These are phyloP conservation scores for Gordius sp. DNA, from an alignment of 2,888 invertebrate genomes.

Conservation along the genomic window DNA sequence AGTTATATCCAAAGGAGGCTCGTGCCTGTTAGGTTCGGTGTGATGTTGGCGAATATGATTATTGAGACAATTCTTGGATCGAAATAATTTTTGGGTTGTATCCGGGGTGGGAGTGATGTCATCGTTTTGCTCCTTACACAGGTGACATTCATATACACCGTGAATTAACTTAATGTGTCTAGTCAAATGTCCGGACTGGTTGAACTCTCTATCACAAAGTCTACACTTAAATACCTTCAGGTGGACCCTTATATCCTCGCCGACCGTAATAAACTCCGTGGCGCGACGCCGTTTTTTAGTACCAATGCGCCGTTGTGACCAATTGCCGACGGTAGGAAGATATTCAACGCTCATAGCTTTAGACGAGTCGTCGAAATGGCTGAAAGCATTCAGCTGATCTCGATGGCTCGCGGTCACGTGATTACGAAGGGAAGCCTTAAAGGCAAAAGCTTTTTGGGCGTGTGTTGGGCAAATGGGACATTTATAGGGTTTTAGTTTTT, in stretches of 20 bases:
- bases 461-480: background rate
- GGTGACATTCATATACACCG: too few relatives aligned
- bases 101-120: too few relatives aligned
- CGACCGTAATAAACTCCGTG: background rate
- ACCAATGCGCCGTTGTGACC: background rate
- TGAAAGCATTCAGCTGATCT: background rate
- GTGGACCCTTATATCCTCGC: background rate
- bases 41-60: too few relatives aligned
- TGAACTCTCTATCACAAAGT: background rate
- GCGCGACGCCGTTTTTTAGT: background rate
- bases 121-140: too few relatives aligned
- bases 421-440: background rate
- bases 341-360: background rate
- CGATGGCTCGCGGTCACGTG: background rate
- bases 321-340: background rate
- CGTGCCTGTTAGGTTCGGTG: too few relatives aligned
- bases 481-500: background rate
- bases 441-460: background rate
- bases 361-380: background rate
- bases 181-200: slow-evolving; percentile 1
- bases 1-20: too few relatives aligned
- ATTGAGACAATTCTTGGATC: too few relatives aligned
- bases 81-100: too few relatives aligned
- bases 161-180: background rate
- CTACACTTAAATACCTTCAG: background rate